phyloP scores from a whole-genome alignment of 2,888 invertebrate genomes.

The Anoplius nigerrimus region DNA sequence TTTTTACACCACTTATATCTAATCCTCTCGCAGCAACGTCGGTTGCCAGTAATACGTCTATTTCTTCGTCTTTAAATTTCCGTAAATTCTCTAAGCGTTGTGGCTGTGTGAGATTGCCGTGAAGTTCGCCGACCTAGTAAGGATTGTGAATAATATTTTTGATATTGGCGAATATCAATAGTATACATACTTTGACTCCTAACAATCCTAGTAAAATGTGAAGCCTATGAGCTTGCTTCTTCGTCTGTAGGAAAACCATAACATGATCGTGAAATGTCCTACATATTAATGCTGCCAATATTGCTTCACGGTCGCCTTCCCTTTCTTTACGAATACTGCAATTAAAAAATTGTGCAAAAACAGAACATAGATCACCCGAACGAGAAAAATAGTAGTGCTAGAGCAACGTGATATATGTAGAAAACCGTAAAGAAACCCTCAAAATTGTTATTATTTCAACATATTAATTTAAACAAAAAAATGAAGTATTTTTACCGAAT shows the following conservation, averaged over 20 bases:
- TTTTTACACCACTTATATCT: slow-evolving; percentile 97
- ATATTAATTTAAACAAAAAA: slow-evolving; percentile 3
- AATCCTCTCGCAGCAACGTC: slow-evolving; percentile 96
- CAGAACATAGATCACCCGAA: no score
- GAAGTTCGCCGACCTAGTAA: slow-evolving; percentile 88
- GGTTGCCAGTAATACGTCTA: slow-evolving; percentile 93
- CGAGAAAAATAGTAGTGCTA: no score
- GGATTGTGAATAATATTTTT: neutral
- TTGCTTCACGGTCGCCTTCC: slow-evolving; percentile 94
- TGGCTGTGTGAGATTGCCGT: slow-evolving; percentile 97
- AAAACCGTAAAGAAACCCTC: no score
- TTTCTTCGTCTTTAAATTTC: slow-evolving; percentile 89
- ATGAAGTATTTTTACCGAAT: slow-evolving; percentile 80
- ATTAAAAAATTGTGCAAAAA: slow-evolving; percentile 9
- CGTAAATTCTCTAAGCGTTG: slow-evolving; percentile 93
- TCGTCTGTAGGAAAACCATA: slow-evolving; percentile 98
- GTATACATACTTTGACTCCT: slow-evolving; percentile 83
- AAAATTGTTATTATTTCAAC: neutral
- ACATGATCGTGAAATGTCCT: slow-evolving; percentile 93
- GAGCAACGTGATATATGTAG: no score
- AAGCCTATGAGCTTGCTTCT: slow-evolving; percentile 94
- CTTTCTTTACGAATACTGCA: slow-evolving; percentile 88
- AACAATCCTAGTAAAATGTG: slow-evolving; percentile 94
- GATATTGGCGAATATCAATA: neutral
- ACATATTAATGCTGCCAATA: slow-evolving; percentile 87